Percentiles rank a stretch among this genome's conserved stretches.
Evolutionary conservation across 35 echinoderm and acorn worm genomes (phyloP).

Genomic region (Heliocidaris tuberculata): DNA sequence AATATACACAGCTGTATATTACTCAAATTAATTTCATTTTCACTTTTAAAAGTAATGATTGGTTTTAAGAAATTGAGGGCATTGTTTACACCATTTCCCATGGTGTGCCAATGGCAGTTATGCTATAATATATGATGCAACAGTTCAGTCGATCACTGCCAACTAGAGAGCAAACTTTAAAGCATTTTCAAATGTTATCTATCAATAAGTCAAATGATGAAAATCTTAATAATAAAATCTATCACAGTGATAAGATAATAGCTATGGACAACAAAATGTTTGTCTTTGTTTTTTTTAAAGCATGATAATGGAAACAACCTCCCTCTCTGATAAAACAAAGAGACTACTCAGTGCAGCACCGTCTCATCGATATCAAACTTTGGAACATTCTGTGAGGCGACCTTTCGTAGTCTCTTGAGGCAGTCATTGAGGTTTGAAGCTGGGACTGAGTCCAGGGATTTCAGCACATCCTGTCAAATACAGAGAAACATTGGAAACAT

Average conservation of each 20-base stretch:
- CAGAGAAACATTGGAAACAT: neutral
- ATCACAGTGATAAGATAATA: no score
- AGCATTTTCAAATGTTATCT: neutral
- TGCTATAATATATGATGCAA: neutral
- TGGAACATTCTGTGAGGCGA: slow-evolving; percentile 71
- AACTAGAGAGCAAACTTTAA: neutral
- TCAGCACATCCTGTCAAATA: slow-evolving; percentile 58
- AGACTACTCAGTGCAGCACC: slow-evolving; percentile 53
- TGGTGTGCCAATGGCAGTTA: neutral
- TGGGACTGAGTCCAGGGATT: slow-evolving; percentile 77
- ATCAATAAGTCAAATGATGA: neutral
- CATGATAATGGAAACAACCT: neutral
- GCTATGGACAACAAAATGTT: neutral
- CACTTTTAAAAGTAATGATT: neutral
- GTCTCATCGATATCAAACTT: slow-evolving; percentile 83
- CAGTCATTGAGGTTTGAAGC: slow-evolving; percentile 74
- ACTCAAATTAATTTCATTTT: neutral
- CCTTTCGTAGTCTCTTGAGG: slow-evolving; percentile 77
- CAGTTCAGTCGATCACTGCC: neutral
- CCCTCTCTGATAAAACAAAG: neutral
- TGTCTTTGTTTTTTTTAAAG: neutral
- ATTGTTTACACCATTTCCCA: neutral
- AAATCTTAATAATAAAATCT: no score
- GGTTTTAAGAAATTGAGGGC: neutral
- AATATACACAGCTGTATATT: no score